A percentile compares a stretch with the other conserved stretches of the same genome.
Conservation (phyloP, 2,113 vertebrate species). For the Chitala chitala region DNA sequence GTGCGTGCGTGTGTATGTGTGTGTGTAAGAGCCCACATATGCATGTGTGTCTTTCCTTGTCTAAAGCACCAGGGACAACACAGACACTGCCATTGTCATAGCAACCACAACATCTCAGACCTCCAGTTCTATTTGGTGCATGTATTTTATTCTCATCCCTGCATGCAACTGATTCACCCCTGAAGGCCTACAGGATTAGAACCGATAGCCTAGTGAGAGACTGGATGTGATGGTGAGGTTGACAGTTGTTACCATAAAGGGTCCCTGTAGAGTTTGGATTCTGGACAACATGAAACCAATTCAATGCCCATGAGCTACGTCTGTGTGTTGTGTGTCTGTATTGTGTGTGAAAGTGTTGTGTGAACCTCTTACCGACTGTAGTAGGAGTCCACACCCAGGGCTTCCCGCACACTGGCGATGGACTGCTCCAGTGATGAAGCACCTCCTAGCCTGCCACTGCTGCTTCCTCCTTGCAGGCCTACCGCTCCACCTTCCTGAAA, state of each 20-base stretch:
- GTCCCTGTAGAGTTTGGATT: no score
- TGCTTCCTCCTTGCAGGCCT: slow-evolving; percentile 43
- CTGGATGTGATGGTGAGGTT: no score
- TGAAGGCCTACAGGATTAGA: no score
- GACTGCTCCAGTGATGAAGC: slow-evolving; percentile 75
- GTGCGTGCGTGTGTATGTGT: no score
- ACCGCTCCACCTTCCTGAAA: slow-evolving; percentile 68
- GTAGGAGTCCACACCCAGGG: slow-evolving; percentile 86
- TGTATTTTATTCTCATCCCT: no score
- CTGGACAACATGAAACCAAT: not conserved
- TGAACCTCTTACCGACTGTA: slow-evolving; percentile 81
- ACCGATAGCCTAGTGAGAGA: no score
- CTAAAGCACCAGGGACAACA: not conserved
- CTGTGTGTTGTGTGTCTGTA: not conserved
- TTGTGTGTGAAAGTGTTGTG: slow-evolving; percentile 51
- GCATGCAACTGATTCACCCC: no score
- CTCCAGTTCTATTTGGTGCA: no score
- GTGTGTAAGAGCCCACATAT: no score
- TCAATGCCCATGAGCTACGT: not conserved
- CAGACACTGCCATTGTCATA: not conserved
- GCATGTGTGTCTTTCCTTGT: not conserved
- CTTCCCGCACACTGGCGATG: slow-evolving; percentile 76
- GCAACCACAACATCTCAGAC: not conserved
- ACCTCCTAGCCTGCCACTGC: slow-evolving; percentile 79
- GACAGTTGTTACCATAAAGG: no score